phyloP scores from a whole-genome alignment of 2,113 vertebrate genomes.

The Erythrolamprus reginae region DNA sequence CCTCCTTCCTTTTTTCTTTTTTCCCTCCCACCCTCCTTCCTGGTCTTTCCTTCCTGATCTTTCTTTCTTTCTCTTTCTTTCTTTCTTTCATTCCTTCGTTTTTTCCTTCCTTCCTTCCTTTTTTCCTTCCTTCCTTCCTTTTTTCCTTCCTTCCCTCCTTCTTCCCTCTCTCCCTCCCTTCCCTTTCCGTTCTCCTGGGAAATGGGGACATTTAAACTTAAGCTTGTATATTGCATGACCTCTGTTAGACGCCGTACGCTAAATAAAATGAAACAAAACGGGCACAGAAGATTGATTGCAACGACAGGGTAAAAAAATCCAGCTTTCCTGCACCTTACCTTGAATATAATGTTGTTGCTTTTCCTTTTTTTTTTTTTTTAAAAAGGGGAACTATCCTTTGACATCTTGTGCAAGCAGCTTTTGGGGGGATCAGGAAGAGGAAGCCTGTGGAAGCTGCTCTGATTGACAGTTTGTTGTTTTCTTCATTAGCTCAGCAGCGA shows the following conservation, averaged over 20 bases:
- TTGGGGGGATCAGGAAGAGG: not conserved
- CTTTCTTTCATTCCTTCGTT: no score
- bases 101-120: no score
- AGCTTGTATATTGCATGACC: not conserved
- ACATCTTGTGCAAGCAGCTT: not conserved
- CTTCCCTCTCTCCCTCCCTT: not conserved
- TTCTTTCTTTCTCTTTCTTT: no score
- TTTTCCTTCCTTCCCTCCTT: accelerated
- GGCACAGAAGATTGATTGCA: not conserved
- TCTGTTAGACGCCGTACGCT: not conserved
- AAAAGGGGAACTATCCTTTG: no score
- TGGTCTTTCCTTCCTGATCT: accelerated
- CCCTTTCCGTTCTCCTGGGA: not conserved
- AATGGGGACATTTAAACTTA: not conserved
- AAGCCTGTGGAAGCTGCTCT: not conserved
- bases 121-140: no score
- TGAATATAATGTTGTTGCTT: not conserved
- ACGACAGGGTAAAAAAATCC: not conserved
- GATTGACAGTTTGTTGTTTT: conserved; percentile 21
- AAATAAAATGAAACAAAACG: not conserved
- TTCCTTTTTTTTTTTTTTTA: not conserved
- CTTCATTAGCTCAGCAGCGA: conserved; percentile 20
- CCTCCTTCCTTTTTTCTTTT: no score
- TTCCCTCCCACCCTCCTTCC: not conserved
- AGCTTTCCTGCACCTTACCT: not conserved